Evolutionary conservation across 2,888 invertebrate genomes (phyloP), one percentile per base, ranked within the genome.

Genomic region (Cheiracanthium punctorium): DNA sequence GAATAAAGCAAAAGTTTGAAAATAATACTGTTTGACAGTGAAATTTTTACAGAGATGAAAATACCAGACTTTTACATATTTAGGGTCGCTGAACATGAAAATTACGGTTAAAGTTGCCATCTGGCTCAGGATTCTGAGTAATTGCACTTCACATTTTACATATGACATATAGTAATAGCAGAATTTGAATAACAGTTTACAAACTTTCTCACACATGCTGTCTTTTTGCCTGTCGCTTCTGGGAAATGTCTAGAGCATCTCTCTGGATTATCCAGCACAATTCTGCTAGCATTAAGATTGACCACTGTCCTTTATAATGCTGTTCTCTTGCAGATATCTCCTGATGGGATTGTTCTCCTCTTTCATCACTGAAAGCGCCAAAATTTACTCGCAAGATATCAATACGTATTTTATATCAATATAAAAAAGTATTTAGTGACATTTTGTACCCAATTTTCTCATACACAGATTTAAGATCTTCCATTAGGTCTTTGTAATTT

Each of bases 31-130:
- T n/a, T n/a, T n/a, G n/a, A n/a, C n/a, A n/a, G n/a, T n/a, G n/a
- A n/a, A n/a, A n/a, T n/a, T n/a, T n/a, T n/a, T n/a, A n/a, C n/a
- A n/a, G n/a, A n/a, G n/a, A n/a, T n/a, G n/a, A n/a, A n/a, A n/a
- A n/a, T n/a, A n/a, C n/a, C n/a, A n/a, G n/a, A n/a, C n/a, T n/a
- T n/a, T n/a, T n/a, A n/a, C n/a, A n/a, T n/a, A n/a, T n/a, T n/a
- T n/a, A n/a, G n/a, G n/a, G n/a, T n/a, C n/a, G n/a, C n/a, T n/a
- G n/a, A n/a, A n/a, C n/a, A n/a, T n/a, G 17, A 65, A 65, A 65
- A 65, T 65, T 65, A 29, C 65, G 8, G 24, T 65, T 65, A 65
- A 65, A 65, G 24, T 65, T 65, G 65, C 65, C 65, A 24, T 30
- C 24, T 29, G 65, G 65, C 17, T 65, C 65, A 65, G 65, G 65